These are phyloP conservation scores for Himantopus leucocephalus DNA, from an alignment of 2,113 vertebrate genomes.

Conservation along the genomic window DNA sequence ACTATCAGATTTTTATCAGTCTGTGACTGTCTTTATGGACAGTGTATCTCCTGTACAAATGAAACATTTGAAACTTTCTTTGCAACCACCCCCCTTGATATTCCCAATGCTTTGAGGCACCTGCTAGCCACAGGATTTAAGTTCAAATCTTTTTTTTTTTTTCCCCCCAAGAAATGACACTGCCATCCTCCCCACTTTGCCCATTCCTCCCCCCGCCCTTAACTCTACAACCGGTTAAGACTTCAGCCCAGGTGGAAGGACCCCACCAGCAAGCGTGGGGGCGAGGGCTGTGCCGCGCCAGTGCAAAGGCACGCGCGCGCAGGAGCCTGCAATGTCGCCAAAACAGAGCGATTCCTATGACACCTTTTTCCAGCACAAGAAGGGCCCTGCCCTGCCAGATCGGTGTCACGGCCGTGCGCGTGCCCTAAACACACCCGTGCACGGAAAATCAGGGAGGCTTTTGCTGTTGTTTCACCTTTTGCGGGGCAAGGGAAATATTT, in stretches of 20 bases:
- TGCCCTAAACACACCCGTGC: background rate
- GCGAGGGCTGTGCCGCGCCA: background rate
- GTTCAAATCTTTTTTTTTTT: too few species aligned
- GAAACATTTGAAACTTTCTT: background rate
- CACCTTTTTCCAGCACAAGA: background rate
- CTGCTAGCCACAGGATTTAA: background rate
- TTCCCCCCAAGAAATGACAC: background rate
- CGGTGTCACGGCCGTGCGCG: too few species aligned
- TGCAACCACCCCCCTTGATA: background rate
- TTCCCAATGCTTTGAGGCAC: background rate
- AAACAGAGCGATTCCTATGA: background rate
- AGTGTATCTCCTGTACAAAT: background rate
- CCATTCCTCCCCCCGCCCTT: background rate
- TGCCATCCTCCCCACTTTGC: background rate
- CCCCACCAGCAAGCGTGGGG: rapidly evolving
- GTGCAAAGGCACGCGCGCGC: too few species aligned
- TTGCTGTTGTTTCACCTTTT: background rate
- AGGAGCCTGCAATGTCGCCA: too few species aligned
- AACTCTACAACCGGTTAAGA: background rate
- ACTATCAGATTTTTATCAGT: background rate
- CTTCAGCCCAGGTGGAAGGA: background rate
- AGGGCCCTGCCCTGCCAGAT: background rate
- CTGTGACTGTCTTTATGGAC: background rate
- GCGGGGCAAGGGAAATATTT: background rate
- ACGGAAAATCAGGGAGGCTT: background rate